Evolutionary conservation across 2,797 vertebrate genomes (phyloP).

Genomic region (Anguilla marmorata): DNA sequence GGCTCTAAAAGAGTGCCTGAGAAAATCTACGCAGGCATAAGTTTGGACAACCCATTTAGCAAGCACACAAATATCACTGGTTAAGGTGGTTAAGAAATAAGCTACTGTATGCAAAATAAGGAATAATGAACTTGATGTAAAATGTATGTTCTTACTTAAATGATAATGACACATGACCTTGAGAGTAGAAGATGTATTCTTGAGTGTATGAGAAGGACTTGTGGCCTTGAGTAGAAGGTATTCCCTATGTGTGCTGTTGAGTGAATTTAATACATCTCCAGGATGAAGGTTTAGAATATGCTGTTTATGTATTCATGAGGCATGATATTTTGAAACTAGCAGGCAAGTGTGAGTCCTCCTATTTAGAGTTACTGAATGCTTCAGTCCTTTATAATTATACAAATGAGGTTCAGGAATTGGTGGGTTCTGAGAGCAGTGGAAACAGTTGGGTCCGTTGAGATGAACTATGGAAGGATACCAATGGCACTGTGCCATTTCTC

Average conservation of each 20-base stretch:
- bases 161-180: too few species aligned
- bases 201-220: too few species aligned
- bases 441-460: not conserved
- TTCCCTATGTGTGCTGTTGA: not conserved
- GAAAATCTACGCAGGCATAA: too few species aligned
- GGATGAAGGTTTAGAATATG: not conserved
- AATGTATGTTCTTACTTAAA: too few species aligned
- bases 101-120: too few species aligned
- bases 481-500: not conserved
- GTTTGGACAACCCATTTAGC: too few species aligned
- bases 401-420: not conserved
- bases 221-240: too few species aligned
- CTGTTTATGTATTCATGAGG: not conserved
- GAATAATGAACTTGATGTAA: too few species aligned
- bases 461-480: not conserved
- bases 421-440: not conserved
- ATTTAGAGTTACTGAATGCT: not conserved
- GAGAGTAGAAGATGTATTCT: too few species aligned
- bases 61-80: too few species aligned
- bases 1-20: too few species aligned
- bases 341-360: not conserved
- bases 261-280: not conserved
- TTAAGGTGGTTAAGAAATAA: too few species aligned
- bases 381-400: not conserved
- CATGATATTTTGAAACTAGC: not conserved